These are phyloP conservation scores for Hyles vespertilio DNA, from an alignment of 1,140 invertebrate species.

Conservation along the genomic window DNA sequence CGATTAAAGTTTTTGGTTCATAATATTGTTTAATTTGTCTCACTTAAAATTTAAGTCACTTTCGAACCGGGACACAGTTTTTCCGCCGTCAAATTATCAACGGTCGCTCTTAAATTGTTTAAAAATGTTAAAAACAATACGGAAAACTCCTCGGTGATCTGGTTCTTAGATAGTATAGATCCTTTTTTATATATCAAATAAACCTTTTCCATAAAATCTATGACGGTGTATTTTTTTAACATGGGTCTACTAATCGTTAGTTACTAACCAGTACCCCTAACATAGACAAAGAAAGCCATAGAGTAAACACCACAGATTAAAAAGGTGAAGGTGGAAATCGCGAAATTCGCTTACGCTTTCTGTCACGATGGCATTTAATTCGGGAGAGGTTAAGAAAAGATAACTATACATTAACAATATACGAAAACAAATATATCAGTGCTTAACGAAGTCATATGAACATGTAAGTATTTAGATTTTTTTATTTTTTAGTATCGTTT, in stretches of 20 bases:
- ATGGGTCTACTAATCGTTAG: slow-evolving; percentile 70
- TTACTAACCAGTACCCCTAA: slow-evolving; percentile 64
- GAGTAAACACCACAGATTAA: slow-evolving; percentile 21
- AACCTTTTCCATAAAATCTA: slow-evolving; percentile 74
- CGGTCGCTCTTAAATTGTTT: neutral
- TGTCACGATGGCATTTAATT: slow-evolving; percentile 45
- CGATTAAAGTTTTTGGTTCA: too few relatives aligned
- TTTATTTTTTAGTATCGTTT: slow-evolving; percentile 15
- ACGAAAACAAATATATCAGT: slow-evolving; percentile 22
- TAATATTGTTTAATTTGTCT: too few relatives aligned
- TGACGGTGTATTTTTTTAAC: slow-evolving; percentile 73
- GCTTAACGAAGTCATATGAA: slow-evolving; percentile 34
- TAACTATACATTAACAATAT: slow-evolving; percentile 33
- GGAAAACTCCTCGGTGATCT: slow-evolving; percentile 60
- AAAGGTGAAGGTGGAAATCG: slow-evolving; percentile 44
- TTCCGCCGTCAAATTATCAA: slow-evolving; percentile 4
- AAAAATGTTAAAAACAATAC: slow-evolving; percentile 24
- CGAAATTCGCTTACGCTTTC: slow-evolving; percentile 47
- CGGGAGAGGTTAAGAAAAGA: slow-evolving; percentile 28
- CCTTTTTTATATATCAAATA: slow-evolving; percentile 71
- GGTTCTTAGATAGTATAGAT: slow-evolving; percentile 61
- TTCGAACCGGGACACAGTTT: too few relatives aligned
- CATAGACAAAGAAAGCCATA: slow-evolving; percentile 22
- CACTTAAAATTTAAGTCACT: too few relatives aligned
- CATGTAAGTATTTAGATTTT: slow-evolving; percentile 65